Evolutionary conservation across 92 coral and sea anemone genomes (phyloP), one percentile per base, ranked within the genome.

Genomic region (Epizoanthus fatuus): DNA sequence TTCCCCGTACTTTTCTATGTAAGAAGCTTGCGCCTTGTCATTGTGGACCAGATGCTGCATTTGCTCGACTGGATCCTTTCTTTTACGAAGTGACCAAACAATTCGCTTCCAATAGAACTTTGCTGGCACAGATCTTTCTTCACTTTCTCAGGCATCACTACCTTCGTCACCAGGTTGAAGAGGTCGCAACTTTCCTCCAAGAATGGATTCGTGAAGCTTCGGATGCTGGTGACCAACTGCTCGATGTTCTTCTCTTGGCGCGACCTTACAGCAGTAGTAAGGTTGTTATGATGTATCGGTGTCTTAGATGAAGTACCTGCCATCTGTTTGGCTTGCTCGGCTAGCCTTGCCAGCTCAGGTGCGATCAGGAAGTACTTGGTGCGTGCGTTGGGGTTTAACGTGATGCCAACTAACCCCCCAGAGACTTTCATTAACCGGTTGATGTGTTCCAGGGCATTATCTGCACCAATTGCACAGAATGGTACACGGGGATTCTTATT

Each of bases 361-460:
- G 92, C 92, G 53, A 89, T 89, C 45, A 84, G 81, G 53, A 91
- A 87, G 52, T 47, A 88, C 92, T 88, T 88, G 15, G 92, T 59
- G 20, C 84, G 75, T n/a, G 90, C 92, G 66, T 44, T 85, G 17
- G 89, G 81, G 63, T 88, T 91, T 40, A 87, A 64, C 4, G 94
- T 91, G 63, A 87, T 91, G 15, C 89, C 90, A 42, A 87, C 71
- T 17, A 90, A 68, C 7, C 87, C 93, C 11, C 90, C 84, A 4
- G 86, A 69, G 9, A 89, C 90, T 79, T 89, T 89, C 93, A 85
- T 85, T 5, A 88, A 86, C 22, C 91, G 84, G 84, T 88, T 75
- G 63, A 83, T 29, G 53, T 89, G 85, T 55, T 89, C 86, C 20
- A 84, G 75, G 56, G 82, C 89, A 80, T 85, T 74, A 52, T 85